Conservation (phyloP, 2,888 invertebrate species). For the Dryadula phaetusa region DNA sequence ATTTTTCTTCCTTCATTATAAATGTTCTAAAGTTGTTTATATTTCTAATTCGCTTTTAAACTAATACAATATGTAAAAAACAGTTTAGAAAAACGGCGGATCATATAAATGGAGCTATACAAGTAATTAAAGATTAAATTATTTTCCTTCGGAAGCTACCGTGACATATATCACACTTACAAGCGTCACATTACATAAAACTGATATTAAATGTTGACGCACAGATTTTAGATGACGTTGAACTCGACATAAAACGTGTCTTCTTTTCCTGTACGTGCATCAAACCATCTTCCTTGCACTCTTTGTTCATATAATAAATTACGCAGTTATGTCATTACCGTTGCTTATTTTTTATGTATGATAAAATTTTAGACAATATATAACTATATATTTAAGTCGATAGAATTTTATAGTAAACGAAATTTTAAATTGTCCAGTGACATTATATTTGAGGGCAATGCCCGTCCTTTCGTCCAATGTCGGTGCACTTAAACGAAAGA, state of each 20-base stretch:
- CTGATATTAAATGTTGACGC: constrained; percentile 24
- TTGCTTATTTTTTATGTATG: not conserved
- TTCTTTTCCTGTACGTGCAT: constrained; percentile 45
- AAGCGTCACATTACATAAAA: constrained; percentile 16
- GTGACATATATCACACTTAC: constrained; percentile 10
- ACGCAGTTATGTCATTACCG: constrained; percentile 47
- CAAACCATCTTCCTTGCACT: constrained; percentile 41
- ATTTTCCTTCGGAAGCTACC: not conserved
- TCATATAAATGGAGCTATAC: not conserved
- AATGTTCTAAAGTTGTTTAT: no score
- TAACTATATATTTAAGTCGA: not conserved
- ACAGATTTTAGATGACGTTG: constrained; percentile 37
- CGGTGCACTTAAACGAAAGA: constrained; percentile 48
- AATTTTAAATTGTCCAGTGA: constrained; percentile 21
- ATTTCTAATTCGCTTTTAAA: no score
- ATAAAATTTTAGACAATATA: not conserved
- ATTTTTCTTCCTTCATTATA: no score
- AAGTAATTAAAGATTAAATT: not conserved
- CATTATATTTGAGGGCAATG: constrained; percentile 59
- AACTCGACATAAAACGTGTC: constrained; percentile 41
- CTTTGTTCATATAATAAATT: constrained; percentile 51
- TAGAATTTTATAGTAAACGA: not conserved
- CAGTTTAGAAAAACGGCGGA: no score
- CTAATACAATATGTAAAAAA: no score
- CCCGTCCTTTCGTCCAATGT: constrained; percentile 71